These are phyloP conservation scores for Pollimyrus isidori DNA, from an alignment of 2,113 vertebrate species.

Conservation along the genomic window DNA sequence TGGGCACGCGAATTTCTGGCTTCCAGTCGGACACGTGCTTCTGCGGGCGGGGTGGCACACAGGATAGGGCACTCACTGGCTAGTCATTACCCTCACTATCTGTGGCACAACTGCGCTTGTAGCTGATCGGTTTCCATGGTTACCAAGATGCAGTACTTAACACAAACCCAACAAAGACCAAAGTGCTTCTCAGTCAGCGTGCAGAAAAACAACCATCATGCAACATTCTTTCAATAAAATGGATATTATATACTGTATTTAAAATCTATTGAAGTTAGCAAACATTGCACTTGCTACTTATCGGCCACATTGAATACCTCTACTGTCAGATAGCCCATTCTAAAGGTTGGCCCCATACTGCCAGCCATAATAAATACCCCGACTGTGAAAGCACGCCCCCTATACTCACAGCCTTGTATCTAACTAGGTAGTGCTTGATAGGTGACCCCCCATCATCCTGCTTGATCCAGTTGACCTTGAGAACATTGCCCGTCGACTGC, in stretches of 20 bases:
- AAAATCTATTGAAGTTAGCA: background rate
- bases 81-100: background rate
- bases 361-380: background rate
- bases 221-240: background rate
- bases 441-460: conserved; percentile 95
- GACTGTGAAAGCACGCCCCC: conserved; percentile 14
- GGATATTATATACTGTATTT: background rate
- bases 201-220: background rate
- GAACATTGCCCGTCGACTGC: conserved; percentile 72
- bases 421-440: conserved; percentile 88
- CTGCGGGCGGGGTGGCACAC: conserved; percentile 43
- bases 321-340: background rate
- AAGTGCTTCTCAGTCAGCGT: background rate
- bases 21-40: conserved; percentile 81
- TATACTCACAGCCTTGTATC: conserved; percentile 88
- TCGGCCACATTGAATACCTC: background rate
- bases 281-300: background rate
- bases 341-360: background rate
- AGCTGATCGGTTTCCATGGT: background rate
- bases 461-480: conserved; percentile 85
- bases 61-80: background rate
- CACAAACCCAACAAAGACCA: background rate
- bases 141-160: background rate
- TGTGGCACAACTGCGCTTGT: background rate
- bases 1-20: conserved; percentile 78